phyloP scores from a whole-genome alignment of 1,140 invertebrate genomes.

The Euglossa dilemma region DNA sequence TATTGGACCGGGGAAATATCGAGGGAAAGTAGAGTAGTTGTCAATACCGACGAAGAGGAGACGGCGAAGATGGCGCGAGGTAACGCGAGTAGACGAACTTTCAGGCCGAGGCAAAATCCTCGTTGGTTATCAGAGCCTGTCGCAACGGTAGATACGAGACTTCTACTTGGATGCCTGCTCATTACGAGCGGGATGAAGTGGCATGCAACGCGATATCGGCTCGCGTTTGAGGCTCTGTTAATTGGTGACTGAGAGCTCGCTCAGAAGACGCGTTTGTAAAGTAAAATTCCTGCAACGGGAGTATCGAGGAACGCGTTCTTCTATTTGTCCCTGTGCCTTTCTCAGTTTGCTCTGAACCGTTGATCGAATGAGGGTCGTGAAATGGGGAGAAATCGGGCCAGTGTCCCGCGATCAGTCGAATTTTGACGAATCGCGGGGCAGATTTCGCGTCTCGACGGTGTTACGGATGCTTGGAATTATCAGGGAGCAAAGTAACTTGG shows the following conservation, averaged over 20 bases:
- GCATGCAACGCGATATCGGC: slow-evolving; percentile 46
- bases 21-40: slow-evolving; percentile 75
- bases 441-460: not conserved
- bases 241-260: not conserved
- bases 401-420: no score
- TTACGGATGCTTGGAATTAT: not conserved
- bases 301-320: not conserved
- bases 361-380: not conserved
- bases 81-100: slow-evolving; percentile 77
- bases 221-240: not conserved
- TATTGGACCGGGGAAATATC: slow-evolving; percentile 77
- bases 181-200: slow-evolving; percentile 41
- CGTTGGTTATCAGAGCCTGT: slow-evolving; percentile 61
- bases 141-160: slow-evolving; percentile 51
- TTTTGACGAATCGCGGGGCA: no score
- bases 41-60: slow-evolving; percentile 72
- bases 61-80: slow-evolving; percentile 50
- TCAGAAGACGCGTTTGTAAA: not conserved
- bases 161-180: slow-evolving; percentile 34
- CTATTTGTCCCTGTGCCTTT: not conserved
- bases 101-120: slow-evolving; percentile 54
- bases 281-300: not conserved
- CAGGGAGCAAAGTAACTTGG: not conserved
- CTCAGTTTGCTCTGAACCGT: not conserved
- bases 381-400: not conserved